Evolutionary conservation across 2,797 vertebrate genomes (phyloP).

Genomic region (Urophycis tenuis): DNA sequence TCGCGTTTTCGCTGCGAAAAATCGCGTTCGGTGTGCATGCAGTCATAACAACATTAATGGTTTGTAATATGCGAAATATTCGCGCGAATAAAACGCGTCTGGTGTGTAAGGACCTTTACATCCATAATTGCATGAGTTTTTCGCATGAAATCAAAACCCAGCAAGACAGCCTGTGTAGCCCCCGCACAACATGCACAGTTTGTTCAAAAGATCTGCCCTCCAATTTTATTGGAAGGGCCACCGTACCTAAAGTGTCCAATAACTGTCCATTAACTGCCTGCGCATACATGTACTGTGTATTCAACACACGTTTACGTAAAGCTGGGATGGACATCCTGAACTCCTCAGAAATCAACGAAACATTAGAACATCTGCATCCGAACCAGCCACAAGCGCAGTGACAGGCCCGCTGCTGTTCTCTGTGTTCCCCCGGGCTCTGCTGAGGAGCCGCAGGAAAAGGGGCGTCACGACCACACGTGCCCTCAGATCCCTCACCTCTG

Average conservation of each 20-base stretch:
- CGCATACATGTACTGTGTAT: constrained; percentile 12
- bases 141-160: constrained; percentile 20
- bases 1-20: too few relatives aligned
- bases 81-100: too few relatives aligned
- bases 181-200: constrained; percentile 16
- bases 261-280: constrained; percentile 25
- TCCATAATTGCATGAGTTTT: constrained; percentile 13
- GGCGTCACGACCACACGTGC: not conserved
- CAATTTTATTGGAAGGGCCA: constrained; percentile 3
- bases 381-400: not conserved
- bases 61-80: too few relatives aligned
- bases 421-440: not conserved
- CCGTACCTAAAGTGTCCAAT: constrained; percentile 17
- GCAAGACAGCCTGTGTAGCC: constrained; percentile 19
- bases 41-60: too few relatives aligned
- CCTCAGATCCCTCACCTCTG: too few relatives aligned
- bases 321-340: constrained; percentile 18
- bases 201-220: constrained; percentile 12
- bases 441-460: not conserved
- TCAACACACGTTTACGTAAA: constrained; percentile 10
- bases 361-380: constrained; percentile 10
- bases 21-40: too few relatives aligned
- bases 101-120: too few relatives aligned
- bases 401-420: not conserved
- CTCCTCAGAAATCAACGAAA: constrained; percentile 24